Percentiles rank a stretch among this genome's conserved stretches.
phyloP scores from a whole-genome alignment of 2,113 vertebrate species.

The Vulpes ferrilata region DNA sequence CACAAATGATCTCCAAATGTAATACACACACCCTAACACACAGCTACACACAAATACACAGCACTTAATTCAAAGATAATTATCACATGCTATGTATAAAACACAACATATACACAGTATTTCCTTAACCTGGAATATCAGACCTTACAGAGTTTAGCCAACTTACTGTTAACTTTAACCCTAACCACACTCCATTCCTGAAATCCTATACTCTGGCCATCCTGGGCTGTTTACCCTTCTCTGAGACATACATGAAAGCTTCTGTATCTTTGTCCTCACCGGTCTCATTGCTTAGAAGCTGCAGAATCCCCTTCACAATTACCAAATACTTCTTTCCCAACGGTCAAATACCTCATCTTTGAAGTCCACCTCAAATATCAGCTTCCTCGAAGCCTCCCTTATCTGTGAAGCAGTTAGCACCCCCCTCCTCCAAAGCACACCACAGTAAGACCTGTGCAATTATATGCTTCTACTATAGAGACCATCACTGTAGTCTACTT shows the following conservation, averaged over 20 bases:
- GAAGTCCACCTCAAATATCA: slow-evolving; percentile 13
- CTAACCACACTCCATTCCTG: background rate
- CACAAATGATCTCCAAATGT: slow-evolving; percentile 31
- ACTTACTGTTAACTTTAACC: slow-evolving; percentile 51
- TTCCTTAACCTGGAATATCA: background rate
- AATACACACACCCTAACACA: slow-evolving; percentile 9
- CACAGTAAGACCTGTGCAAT: background rate
- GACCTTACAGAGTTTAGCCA: background rate
- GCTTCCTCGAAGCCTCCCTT: background rate
- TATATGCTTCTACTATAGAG: background rate
- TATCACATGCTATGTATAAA: background rate
- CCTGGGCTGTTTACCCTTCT: background rate
- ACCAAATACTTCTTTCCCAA: background rate
- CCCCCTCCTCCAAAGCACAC: background rate
- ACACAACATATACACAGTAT: background rate
- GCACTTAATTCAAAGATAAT: background rate
- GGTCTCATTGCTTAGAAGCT: background rate
- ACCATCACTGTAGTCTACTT: background rate
- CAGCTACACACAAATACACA: background rate
- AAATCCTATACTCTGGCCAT: slow-evolving; percentile 29
- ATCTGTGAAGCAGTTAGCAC: background rate
- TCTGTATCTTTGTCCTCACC: background rate
- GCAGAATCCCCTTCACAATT: background rate
- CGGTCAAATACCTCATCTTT: background rate
- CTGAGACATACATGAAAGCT: background rate